Evolutionary conservation across 1,140 invertebrate genomes (phyloP), one percentile per base, ranked within the genome.

Genomic region (Meloidogyne chitwoodi): DNA sequence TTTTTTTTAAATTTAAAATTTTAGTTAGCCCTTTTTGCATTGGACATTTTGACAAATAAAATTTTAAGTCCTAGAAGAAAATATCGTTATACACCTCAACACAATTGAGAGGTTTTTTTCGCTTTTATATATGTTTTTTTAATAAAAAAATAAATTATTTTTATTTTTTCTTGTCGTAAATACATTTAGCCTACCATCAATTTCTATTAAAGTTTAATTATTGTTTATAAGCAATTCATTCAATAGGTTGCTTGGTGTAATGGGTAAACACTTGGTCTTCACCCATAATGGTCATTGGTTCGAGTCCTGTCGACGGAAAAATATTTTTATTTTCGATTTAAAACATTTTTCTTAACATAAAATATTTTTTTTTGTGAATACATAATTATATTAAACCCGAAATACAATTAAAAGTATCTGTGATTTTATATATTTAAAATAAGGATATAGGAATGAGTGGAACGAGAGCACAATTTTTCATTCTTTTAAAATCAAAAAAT

Each of bases 1-100:
- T 31, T 29, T 34, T 24, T 69, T 24, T 44, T 29, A 34, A 44
- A 38, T 22, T 67, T 27, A 67, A 22, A 16, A 10, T 67, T 67
- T 22, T 26, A 70, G 68, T 77, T 76, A 16, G 79, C 77, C 31
- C 56, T 80, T 61, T 80, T 80, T 68, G 77, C 77, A 16, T 62
- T 80, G 44, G 77, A 79, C 34, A 75, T 80, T 72, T 41, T 80
- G 29, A 79, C 68, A 34, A 76, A 80, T 26, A 80, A 80, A 71
- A 80, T 80, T 38, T 61, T 80, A 22, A 68, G 65, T 26, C 69
- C 69, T 16, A n/a, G 44, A 26, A 48, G 77, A n/a, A 79, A 79
- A 38, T 78, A 78, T 68, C 68, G 73, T 31, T 75, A 77, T 31
- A 41, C 48, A n/a, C 34, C 48, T 1, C 56, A 56, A 38, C 71